Conservation (phyloP, 1,140 invertebrate genomes). For the Halesus radiatus region DNA sequence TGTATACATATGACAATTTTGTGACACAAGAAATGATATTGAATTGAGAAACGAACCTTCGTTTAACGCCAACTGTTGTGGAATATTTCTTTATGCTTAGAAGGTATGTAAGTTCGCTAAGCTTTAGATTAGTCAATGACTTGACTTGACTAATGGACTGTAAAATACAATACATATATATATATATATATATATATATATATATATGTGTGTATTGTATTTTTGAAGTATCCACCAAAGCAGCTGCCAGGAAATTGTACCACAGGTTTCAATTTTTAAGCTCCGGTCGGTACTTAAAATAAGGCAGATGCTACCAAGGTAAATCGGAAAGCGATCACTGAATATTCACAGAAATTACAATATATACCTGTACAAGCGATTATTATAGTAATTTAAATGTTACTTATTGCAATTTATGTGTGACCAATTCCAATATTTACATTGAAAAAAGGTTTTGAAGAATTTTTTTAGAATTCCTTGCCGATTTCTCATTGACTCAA, state of each 20-base stretch:
- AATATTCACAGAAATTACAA: not conserved
- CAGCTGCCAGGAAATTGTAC: constrained; percentile 53
- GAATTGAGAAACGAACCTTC: not conserved
- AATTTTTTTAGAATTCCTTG: too few species aligned
- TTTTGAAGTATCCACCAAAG: constrained; percentile 33
- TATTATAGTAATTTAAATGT: too few species aligned
- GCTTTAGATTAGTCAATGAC: constrained; percentile 32
- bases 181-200: too few species aligned
- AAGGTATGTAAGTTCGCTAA: constrained; percentile 9
- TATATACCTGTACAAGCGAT: too few species aligned
- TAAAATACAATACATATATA: constrained; percentile 39
- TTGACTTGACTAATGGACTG: constrained; percentile 48
- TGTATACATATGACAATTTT: too few species aligned
- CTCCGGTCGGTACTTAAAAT: constrained; percentile 46
- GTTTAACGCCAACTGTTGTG: not conserved
- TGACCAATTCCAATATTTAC: too few species aligned
- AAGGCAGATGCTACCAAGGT: constrained; percentile 39
- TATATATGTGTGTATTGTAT: too few species aligned
- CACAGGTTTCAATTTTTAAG: constrained; percentile 47
- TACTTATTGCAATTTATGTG: too few species aligned
- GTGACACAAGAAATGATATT: not conserved
- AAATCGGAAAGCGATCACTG: not conserved
- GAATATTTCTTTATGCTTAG: not conserved
- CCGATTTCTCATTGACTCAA: too few species aligned
- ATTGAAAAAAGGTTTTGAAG: too few species aligned